A percentile compares a stretch with the other conserved stretches of the same genome.
phyloP scores from a whole-genome alignment of 1,140 invertebrate genomes.

The Amphibalanus amphitrite region DNA sequence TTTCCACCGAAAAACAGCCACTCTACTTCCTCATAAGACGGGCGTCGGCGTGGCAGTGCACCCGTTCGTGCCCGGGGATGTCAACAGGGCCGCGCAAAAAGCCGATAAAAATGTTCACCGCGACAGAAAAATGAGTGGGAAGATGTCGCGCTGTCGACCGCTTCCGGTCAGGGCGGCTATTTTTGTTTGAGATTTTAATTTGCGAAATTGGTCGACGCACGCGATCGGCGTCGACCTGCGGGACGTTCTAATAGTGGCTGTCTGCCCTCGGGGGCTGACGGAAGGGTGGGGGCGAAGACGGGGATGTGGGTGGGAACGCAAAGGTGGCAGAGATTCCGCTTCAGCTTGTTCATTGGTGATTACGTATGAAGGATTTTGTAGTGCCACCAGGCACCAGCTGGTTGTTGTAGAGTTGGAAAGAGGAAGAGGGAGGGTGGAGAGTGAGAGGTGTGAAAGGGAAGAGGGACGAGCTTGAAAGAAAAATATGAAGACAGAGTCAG shows the following conservation, averaged over 20 bases:
- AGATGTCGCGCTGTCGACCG: not conserved
- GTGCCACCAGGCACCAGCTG: too few species aligned
- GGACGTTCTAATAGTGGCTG: not conserved
- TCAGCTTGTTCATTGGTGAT: too few species aligned
- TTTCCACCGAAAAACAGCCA: not conserved
- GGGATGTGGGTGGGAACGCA: not conserved
- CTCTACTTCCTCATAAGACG: not conserved
- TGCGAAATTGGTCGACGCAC: not conserved
- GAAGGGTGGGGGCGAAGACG: not conserved
- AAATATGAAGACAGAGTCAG: too few species aligned
- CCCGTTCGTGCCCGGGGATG: not conserved
- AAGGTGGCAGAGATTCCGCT: too few species aligned
- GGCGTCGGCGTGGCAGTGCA: not conserved
- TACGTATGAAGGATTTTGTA: too few species aligned
- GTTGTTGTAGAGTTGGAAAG: too few species aligned
- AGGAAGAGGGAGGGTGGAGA: too few species aligned
- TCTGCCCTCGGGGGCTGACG: too few species aligned
- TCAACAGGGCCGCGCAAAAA: not conserved
- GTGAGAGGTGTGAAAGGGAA: too few species aligned
- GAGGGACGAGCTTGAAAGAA: too few species aligned
- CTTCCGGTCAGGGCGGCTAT: not conserved
- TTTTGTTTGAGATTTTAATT: slow-evolving; percentile 2
- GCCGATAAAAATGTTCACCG: not conserved
- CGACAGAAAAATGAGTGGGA: not conserved
- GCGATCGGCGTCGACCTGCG: not conserved